Evolutionary conservation across 1,140 invertebrate species (phyloP).

Genomic region (Formica selysi): DNA sequence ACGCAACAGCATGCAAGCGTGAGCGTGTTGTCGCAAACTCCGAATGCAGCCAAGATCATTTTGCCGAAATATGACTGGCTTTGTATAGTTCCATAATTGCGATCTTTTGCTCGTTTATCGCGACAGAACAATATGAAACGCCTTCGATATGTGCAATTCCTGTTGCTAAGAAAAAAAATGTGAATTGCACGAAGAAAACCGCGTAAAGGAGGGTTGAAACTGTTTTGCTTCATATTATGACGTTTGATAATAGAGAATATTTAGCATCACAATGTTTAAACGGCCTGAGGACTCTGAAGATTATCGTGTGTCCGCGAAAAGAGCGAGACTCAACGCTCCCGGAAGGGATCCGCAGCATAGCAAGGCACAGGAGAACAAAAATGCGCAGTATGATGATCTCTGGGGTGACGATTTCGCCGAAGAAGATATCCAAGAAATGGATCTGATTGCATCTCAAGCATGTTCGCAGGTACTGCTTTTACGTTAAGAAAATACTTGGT

Average conservation of each 20-base stretch:
- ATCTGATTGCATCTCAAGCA: slow-evolving; percentile 81
- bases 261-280: slow-evolving; percentile 21
- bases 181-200: not conserved
- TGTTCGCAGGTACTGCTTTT: slow-evolving; percentile 56
- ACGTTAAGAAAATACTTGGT: not conserved
- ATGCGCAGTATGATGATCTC: slow-evolving; percentile 67
- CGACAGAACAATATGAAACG: not conserved
- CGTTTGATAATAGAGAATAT: slow-evolving; percentile 2
- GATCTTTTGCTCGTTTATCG: not conserved
- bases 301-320: slow-evolving; percentile 22
- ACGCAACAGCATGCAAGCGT: too few relatives aligned
- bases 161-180: not conserved
- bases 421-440: slow-evolving; percentile 81
- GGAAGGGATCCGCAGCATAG: not conserved
- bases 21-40: too few relatives aligned
- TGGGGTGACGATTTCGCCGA: slow-evolving; percentile 83
- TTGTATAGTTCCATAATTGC: not conserved
- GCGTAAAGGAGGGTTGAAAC: not conserved
- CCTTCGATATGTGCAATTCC: not conserved
- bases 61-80: not conserved
- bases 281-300: slow-evolving; percentile 1
- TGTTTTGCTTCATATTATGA: not conserved
- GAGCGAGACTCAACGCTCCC: slow-evolving; percentile 13
- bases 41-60: not conserved
- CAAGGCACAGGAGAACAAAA: slow-evolving; percentile 2